Evolutionary conservation across 2,888 invertebrate species (phyloP), one percentile per base, ranked within the genome.

Genomic region (Eristalis pertinax): DNA sequence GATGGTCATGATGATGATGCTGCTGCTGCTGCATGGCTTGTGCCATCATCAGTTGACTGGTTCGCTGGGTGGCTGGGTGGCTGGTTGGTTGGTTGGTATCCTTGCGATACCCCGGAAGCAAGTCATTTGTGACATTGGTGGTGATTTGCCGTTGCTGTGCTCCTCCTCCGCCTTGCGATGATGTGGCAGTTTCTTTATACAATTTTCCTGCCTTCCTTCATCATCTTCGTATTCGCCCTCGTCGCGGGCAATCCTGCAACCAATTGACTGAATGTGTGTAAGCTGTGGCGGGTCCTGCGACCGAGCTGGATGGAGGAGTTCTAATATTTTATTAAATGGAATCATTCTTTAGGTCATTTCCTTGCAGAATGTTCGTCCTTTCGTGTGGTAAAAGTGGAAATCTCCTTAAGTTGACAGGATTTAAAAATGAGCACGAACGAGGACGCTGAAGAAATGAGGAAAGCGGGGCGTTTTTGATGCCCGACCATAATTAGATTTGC

Each of bases 91-190:
- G n/a, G n/a, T n/a, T 69, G 81, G 72, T 64, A 68, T 84, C 79
- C 84, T 79, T 80, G 79, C 62, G 83, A 87, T 83, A 73, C 64
- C 62, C 79, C 75, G 87, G 84, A 87, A 87, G 79, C 87, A 79
- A 84, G 87, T 79, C 87, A 79, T 87, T 87, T 84, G 87, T 84
- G 84, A 87, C 84, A 84, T 84, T 79, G 83, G 70, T 79, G 82
- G 86, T 83, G 83, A 82, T 74, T 82, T 82, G 77, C 74, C 70
- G 74, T 15, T 69, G 74, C 60, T 5, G 32, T 32, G 22, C 22
- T 56, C 19, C 15, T 63, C n/a, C 35, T 32, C 32, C 3, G 8
- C 8, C 69, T 65, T 50, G 68, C 74, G 77, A 82, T 85, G 85
- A 85, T 82, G 69, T 65, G 77, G 78, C 86, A 86, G 19, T 50